phyloP scores from a whole-genome alignment of 2,113 vertebrate genomes.

The Xiphias gladius region DNA sequence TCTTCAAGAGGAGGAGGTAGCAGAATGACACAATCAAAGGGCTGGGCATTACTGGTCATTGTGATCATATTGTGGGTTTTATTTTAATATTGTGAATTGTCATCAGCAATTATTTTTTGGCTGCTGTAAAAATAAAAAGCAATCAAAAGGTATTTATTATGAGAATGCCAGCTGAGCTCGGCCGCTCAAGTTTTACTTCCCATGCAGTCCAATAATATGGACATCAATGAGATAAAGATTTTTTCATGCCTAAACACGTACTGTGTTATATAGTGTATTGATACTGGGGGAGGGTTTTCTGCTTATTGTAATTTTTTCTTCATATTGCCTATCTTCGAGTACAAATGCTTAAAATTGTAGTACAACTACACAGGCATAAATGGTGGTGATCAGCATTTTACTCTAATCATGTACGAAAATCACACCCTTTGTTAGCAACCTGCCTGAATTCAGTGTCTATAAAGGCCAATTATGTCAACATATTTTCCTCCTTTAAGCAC shows the following conservation, averaged over 20 bases:
- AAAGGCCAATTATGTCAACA: not conserved
- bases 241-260: slow-evolving; percentile 60
- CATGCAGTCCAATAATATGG: slow-evolving; percentile 56
- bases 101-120: not conserved
- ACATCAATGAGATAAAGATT: slow-evolving; percentile 46
- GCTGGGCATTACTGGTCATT: not conserved
- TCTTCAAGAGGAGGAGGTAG: slow-evolving; percentile 56
- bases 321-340: slow-evolving; percentile 23
- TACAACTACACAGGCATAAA: slow-evolving; percentile 38
- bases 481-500: not conserved
- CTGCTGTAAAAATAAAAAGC: slow-evolving; percentile 39
- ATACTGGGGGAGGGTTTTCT: slow-evolving; percentile 17
- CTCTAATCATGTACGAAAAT: not conserved
- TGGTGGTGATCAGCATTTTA: slow-evolving; percentile 9
- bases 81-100: not conserved
- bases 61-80: not conserved
- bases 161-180: slow-evolving; percentile 11
- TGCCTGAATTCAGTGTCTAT: not conserved
- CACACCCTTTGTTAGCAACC: slow-evolving; percentile 2
- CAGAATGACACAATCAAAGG: slow-evolving; percentile 25
- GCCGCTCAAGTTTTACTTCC: slow-evolving; percentile 28
- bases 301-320: slow-evolving; percentile 32
- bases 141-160: not conserved
- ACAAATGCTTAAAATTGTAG: slow-evolving; percentile 38
- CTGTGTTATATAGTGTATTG: slow-evolving; percentile 46